Percentiles rank a stretch among this genome's conserved stretches.
Conservation (phyloP, 2,888 invertebrate genomes). For the Nomada fucata region DNA sequence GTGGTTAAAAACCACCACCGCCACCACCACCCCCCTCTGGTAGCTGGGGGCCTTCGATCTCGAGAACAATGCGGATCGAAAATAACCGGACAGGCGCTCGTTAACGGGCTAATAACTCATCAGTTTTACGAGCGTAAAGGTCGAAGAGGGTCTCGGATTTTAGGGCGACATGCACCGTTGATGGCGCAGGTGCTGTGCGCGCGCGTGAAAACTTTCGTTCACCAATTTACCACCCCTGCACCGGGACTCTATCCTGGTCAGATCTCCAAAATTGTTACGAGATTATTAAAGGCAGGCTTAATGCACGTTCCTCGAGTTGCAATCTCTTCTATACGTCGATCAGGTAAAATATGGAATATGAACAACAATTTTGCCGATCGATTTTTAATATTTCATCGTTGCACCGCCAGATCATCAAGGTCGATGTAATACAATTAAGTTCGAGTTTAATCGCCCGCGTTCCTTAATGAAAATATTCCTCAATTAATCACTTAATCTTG, state of each 20-base stretch:
- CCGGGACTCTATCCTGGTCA: slow-evolving; percentile 6
- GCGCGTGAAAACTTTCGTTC: slow-evolving; percentile 45
- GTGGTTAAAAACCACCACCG: slow-evolving; percentile 11
- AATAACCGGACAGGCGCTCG: slow-evolving; percentile 67
- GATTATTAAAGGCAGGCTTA: too few relatives aligned
- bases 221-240: slow-evolving; percentile 37
- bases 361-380: too few relatives aligned
- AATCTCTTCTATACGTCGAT: too few relatives aligned
- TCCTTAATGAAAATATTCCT: not conserved
- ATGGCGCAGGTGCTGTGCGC: slow-evolving; percentile 70
- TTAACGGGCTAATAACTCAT: slow-evolving; percentile 76
- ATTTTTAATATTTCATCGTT: too few relatives aligned
- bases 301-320: too few relatives aligned
- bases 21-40: too few relatives aligned
- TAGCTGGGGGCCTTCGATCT: not conserved
- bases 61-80: slow-evolving; percentile 56
- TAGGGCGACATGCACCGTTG: slow-evolving; percentile 73
- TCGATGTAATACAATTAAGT: too few relatives aligned
- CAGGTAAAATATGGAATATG: too few relatives aligned
- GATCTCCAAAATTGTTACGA: not conserved
- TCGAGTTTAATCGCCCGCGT: too few relatives aligned
- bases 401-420: too few relatives aligned
- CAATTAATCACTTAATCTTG: not conserved
- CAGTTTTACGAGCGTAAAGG: slow-evolving; percentile 70
- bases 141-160: slow-evolving; percentile 56